Evolutionary conservation across 2,888 invertebrate species (phyloP).

Genomic region (Strigamia crassipes): DNA sequence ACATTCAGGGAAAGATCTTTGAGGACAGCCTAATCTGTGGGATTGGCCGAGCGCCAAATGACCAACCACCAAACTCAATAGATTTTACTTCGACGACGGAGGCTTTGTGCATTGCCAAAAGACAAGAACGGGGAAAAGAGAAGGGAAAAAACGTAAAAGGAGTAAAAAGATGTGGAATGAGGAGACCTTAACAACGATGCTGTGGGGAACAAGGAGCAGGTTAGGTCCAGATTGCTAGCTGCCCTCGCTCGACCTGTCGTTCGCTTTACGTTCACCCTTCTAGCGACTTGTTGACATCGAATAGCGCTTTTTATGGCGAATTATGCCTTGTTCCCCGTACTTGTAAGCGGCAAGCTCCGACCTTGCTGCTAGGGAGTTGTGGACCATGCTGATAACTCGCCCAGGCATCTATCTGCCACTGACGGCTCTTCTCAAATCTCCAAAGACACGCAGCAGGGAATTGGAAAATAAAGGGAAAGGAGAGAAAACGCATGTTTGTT

Average conservation of each 20-base stretch:
- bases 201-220: conserved; percentile 7
- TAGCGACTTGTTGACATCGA: conserved; percentile 32
- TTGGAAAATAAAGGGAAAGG: neutral
- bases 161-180: neutral
- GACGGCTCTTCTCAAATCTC: conserved; percentile 8
- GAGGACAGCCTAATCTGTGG: conserved; percentile 25
- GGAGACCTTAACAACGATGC: neutral
- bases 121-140: neutral
- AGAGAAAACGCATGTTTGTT: too few species aligned
- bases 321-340: conserved; percentile 28
- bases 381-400: conserved; percentile 27
- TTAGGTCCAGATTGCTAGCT: conserved; percentile 23
- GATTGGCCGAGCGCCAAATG: conserved; percentile 8
- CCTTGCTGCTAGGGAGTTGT: neutral
- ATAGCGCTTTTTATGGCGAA: conserved; percentile 33
- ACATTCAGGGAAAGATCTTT: neutral
- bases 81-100: conserved; percentile 31
- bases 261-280: conserved; percentile 34
- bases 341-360: conserved; percentile 18
- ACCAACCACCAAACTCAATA: conserved; percentile 37
- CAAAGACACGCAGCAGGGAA: neutral
- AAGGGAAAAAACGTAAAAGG: neutral
- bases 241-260: conserved; percentile 20
- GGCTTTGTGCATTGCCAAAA: conserved; percentile 27
- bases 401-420: conserved; percentile 3